phyloP scores from a whole-genome alignment of 2,888 invertebrate species.

The Polydrusus tereticollis region DNA sequence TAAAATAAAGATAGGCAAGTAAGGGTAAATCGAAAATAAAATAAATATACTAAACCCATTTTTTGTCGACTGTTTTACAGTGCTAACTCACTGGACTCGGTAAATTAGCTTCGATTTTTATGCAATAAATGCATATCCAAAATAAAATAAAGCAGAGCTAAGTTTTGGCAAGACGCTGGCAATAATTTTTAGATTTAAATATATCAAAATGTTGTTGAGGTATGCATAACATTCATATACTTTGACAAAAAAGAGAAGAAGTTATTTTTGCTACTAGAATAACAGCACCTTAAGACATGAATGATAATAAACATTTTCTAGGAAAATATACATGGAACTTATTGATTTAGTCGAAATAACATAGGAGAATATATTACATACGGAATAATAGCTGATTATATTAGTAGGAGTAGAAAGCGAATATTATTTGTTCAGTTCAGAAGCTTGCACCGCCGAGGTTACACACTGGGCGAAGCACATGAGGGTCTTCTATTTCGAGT shows the following conservation, averaged over 20 bases:
- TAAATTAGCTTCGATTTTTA: slow-evolving; percentile 33
- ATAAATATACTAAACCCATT: neutral
- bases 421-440: too few species aligned
- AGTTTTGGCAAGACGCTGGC: slow-evolving; percentile 28
- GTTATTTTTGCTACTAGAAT: slow-evolving; percentile 25
- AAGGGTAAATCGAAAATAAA: too few species aligned
- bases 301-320: neutral
- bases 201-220: slow-evolving; percentile 36
- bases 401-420: too few species aligned
- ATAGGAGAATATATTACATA: too few species aligned
- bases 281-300: neutral
- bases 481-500: too few species aligned
- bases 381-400: too few species aligned
- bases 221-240: slow-evolving; percentile 24
- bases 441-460: too few species aligned
- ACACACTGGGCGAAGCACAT: too few species aligned
- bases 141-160: slow-evolving; percentile 30
- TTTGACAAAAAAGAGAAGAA: slow-evolving; percentile 31
- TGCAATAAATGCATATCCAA: slow-evolving; percentile 34
- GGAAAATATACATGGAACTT: neutral
- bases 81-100: neutral
- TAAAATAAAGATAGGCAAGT: too few species aligned
- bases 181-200: slow-evolving; percentile 33
- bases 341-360: neutral
- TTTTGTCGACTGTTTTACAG: neutral